These are phyloP conservation scores for Apus apus DNA, from an alignment of 2,113 vertebrate genomes.

Conservation along the genomic window DNA sequence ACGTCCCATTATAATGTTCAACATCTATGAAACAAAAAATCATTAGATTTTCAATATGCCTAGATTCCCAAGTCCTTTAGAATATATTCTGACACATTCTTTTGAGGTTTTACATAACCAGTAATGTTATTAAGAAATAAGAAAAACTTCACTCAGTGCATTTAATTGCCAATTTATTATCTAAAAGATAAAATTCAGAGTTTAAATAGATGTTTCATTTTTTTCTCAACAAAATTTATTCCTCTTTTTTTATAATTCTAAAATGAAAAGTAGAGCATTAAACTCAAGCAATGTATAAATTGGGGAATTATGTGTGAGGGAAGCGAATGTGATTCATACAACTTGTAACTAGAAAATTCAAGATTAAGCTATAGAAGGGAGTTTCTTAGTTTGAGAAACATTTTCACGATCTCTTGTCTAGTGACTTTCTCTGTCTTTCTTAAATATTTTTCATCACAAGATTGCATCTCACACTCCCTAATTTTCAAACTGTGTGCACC, in stretches of 20 bases:
- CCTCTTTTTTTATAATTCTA: background rate
- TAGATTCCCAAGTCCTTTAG: background rate
- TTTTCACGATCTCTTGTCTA: background rate
- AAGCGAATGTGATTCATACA: background rate
- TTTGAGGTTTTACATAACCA: background rate
- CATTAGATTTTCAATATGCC: background rate
- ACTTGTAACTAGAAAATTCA: background rate
- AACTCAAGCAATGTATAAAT: background rate
- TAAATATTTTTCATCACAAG: background rate
- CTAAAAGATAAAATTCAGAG: background rate
- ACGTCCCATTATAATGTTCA: background rate
- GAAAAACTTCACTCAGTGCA: background rate
- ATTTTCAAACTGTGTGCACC: background rate
- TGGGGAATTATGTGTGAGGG: background rate
- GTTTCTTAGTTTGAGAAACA: background rate
- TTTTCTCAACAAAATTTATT: background rate
- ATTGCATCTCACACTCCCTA: background rate
- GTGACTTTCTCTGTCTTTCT: background rate
- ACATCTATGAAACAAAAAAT: slow-evolving; percentile 12
- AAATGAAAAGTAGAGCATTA: background rate
- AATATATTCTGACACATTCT: background rate
- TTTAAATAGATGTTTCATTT: background rate
- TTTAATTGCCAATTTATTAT: background rate
- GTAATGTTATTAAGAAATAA: background rate
- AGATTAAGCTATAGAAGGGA: background rate